Evolutionary conservation across 2,113 vertebrate genomes (phyloP).

Genomic region (Pholis gunnellus): DNA sequence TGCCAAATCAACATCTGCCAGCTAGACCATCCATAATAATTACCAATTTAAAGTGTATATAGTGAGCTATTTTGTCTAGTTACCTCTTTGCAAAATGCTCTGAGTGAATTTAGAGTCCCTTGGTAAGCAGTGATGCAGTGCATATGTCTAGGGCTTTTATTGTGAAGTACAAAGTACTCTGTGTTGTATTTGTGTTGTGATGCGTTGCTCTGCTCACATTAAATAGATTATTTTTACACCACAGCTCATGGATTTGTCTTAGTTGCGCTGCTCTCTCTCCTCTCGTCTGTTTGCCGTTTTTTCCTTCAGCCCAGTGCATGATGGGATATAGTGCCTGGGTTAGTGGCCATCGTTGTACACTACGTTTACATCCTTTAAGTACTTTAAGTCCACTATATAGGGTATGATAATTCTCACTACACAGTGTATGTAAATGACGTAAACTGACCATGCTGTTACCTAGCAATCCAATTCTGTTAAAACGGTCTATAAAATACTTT

Average conservation of each 20-base stretch:
- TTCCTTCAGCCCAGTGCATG: neutral
- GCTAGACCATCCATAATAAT: neutral
- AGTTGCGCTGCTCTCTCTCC: neutral
- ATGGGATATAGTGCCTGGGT: neutral
- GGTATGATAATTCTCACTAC: neutral
- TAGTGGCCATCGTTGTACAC: too few species aligned
- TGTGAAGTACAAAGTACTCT: neutral
- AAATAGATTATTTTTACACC: neutral
- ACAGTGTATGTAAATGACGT: neutral
- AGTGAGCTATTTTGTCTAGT: neutral
- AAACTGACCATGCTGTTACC: neutral
- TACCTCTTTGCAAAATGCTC: too few species aligned
- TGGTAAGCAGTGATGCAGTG: neutral
- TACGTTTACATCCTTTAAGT: neutral
- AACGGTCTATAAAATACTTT: neutral
- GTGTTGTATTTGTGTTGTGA: neutral
- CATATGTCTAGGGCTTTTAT: neutral
- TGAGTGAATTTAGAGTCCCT: too few species aligned
- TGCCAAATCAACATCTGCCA: neutral
- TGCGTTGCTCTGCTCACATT: neutral
- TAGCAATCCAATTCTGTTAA: neutral
- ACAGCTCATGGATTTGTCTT: neutral
- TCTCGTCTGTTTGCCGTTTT: neutral
- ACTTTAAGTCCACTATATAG: neutral
- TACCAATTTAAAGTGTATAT: neutral